Conservation (phyloP, 2,797 vertebrate genomes). For the Pipistrellus pipistrellus region DNA sequence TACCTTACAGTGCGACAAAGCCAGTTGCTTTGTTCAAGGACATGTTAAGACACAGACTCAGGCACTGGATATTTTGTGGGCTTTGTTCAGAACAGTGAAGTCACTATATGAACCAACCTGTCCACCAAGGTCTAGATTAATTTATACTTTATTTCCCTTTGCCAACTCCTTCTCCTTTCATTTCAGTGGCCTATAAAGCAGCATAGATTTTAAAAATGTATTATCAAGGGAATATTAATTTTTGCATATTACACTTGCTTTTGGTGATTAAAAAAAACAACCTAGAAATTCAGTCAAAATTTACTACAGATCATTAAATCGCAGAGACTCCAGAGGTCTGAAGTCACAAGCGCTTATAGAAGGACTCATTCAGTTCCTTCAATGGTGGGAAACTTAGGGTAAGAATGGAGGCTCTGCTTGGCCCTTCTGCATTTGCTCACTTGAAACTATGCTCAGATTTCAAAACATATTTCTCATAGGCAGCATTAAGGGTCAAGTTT, state of each 20-base stretch:
- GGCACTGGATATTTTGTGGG: not conserved
- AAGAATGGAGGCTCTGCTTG: not conserved
- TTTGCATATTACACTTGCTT: not conserved
- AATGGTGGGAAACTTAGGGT: too few relatives aligned
- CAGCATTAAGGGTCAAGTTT: not conserved
- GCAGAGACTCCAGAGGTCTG: not conserved
- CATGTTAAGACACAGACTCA: not conserved
- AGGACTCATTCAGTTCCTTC: not conserved
- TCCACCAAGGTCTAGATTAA: not conserved
- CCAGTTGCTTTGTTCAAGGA: slow-evolving; percentile 54
- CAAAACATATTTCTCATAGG: not conserved
- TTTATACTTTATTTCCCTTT: not conserved
- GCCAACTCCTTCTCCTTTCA: not conserved
- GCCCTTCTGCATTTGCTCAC: not conserved
- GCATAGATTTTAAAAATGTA: not conserved
- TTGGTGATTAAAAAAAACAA: slow-evolving; percentile 14
- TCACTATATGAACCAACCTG: not conserved
- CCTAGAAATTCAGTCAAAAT: not conserved
- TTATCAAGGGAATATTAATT: not conserved
- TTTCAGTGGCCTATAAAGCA: not conserved
- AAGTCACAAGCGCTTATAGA: not conserved
- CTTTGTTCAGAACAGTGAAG: not conserved
- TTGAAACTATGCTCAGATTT: not conserved
- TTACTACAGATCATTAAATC: not conserved
- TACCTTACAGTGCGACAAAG: slow-evolving; percentile 34